Evolutionary conservation across 2,797 vertebrate species (phyloP).

Genomic region (Pampus argenteus): DNA sequence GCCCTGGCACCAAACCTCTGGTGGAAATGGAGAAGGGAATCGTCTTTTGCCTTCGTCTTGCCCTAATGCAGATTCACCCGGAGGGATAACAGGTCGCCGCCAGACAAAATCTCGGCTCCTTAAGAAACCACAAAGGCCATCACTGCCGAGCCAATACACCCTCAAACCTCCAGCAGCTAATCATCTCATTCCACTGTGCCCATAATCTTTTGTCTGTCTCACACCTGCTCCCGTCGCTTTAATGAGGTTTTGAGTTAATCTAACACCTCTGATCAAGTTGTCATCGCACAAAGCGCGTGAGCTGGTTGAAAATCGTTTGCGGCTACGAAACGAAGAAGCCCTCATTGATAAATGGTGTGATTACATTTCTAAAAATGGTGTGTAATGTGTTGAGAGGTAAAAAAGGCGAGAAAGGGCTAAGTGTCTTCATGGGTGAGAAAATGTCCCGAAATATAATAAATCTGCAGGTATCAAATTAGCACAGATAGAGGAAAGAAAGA

Average conservation of each 20-base stretch:
- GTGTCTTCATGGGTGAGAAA: slow-evolving; percentile 34
- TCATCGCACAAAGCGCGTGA: slow-evolving; percentile 36
- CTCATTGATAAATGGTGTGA: slow-evolving; percentile 41
- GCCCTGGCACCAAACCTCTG: slow-evolving; percentile 41
- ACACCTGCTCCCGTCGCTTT: slow-evolving; percentile 36
- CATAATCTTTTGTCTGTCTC: slow-evolving; percentile 31
- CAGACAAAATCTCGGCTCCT: slow-evolving; percentile 41
- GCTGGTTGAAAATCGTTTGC: slow-evolving; percentile 7
- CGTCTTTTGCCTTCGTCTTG: slow-evolving; percentile 39
- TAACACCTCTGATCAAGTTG: slow-evolving; percentile 69
- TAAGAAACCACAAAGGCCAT: slow-evolving; percentile 14
- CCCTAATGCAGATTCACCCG: slow-evolving; percentile 51
- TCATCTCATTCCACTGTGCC: slow-evolving; percentile 26
- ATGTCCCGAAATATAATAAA: slow-evolving; percentile 54
- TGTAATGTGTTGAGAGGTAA: slow-evolving; percentile 26
- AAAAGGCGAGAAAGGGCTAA: slow-evolving; percentile 37
- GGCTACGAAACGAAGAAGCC: background rate
- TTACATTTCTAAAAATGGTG: slow-evolving; percentile 39
- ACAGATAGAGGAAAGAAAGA: slow-evolving; percentile 34
- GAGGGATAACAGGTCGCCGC: slow-evolving; percentile 34
- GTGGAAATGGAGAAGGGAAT: slow-evolving; percentile 30
- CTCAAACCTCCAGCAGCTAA: slow-evolving; percentile 32
- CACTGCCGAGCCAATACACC: slow-evolving; percentile 4
- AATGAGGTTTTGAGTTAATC: slow-evolving; percentile 51
- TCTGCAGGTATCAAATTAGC: slow-evolving; percentile 65